Evolutionary conservation across 1,140 invertebrate genomes (phyloP), one percentile per base, ranked within the genome.

Genomic region (Oncopodura yosiiana): DNA sequence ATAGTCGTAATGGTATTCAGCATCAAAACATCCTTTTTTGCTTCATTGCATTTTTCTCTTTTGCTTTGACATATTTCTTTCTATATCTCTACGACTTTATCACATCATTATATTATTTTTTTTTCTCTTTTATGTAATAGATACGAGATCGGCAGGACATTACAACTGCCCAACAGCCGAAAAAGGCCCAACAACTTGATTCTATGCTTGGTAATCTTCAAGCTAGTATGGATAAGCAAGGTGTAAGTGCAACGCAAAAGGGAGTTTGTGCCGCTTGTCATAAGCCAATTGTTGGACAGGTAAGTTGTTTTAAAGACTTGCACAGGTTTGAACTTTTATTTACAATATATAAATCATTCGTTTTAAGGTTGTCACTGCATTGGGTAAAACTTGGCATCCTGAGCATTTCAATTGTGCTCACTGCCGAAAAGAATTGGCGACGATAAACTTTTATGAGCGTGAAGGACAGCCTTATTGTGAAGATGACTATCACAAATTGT

Each of bases 301-400:
- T 91, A 69, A 67, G 65, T 53, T 14, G 19, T n/a, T 29, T 29
- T 11, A 27, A 26, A 5, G 16, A 42, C 39, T 48, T 43, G 6
- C 18, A 6, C 8, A 23, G 34, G 38, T 42, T n/a, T 32, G 11
- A 43, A 9, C n/a, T n/a, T 49, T 39, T 19, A 34, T 44, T 38
- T 16, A 11, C 39, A 44, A 32, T 41, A n/a, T n/a, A n/a, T n/a
- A n/a, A n/a, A n/a, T n/a, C n/a, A n/a, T 41, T 26, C 14, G 3
- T 32, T 24, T 27, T 11, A 75, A 85, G 78, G 86, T 91, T 46
- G 87, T 95, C 63, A 96, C 93, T 29, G 95, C 95, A 1, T 68
- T 99, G 62, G 95, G 94, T 24, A 90, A 93, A 72, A 95, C 94
- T n/a, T 99, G 94, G 94, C 95, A 99, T 73, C 93, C 94, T 11